Percentiles rank a stretch among this genome's conserved stretches.
Conservation (phyloP, 2,797 vertebrate species). For the Neoniphon sammara region DNA sequence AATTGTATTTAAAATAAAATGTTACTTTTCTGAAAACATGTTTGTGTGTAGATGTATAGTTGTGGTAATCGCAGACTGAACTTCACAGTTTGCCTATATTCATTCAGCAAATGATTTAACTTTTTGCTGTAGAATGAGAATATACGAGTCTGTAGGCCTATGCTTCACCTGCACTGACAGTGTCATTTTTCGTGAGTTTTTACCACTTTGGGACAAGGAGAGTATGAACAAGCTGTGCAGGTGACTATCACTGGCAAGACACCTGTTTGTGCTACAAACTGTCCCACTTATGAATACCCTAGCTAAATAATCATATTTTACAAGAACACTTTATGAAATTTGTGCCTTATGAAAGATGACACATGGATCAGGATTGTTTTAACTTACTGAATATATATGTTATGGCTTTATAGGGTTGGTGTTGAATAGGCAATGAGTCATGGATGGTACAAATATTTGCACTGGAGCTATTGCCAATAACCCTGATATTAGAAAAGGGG, state of each 20-base stretch:
- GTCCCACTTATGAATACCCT: neutral
- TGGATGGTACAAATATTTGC: slow-evolving; percentile 60
- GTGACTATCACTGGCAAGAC: neutral
- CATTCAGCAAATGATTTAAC: no score
- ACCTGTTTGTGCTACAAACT: neutral
- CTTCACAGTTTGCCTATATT: no score
- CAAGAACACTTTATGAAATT: neutral
- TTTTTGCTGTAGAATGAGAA: no score
- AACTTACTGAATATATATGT: neutral
- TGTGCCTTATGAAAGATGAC: neutral
- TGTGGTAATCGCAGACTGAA: neutral
- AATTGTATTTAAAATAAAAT: neutral
- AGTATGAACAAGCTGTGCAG: no score
- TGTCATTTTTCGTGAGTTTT: neutral
- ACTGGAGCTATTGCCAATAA: slow-evolving; percentile 38
- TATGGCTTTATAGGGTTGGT: neutral
- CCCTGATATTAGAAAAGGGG: slow-evolving; percentile 2
- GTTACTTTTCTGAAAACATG: neutral
- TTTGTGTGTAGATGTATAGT: neutral
- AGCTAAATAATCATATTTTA: neutral
- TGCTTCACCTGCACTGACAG: no score
- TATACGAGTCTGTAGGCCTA: no score
- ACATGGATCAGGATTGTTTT: slow-evolving; percentile 8
- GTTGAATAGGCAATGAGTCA: slow-evolving; percentile 3
- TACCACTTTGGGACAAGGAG: neutral